Evolutionary conservation across 2,888 invertebrate species (phyloP).

Genomic region (Pseudococcus longispinus): DNA sequence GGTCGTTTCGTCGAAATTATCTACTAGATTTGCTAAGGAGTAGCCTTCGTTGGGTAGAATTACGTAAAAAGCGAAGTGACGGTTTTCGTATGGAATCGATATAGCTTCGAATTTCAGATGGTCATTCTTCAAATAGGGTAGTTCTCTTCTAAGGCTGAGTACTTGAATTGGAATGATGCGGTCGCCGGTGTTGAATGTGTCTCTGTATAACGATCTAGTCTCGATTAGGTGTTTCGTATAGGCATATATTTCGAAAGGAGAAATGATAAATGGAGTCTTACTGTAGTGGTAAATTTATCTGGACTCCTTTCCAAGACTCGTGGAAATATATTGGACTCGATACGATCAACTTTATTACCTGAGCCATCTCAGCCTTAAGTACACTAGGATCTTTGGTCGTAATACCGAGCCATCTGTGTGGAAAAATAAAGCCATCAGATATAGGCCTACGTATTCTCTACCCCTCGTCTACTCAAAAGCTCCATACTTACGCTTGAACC

Average conservation of each 20-base stretch:
- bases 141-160: not conserved
- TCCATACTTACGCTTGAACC: conserved; percentile 10
- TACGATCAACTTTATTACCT: not conserved
- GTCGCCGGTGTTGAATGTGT: not conserved
- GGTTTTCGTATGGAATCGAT: conserved; percentile 10
- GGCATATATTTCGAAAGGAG: not conserved
- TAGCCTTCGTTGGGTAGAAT: not conserved
- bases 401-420: not conserved
- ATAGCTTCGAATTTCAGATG: not conserved
- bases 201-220: not conserved
- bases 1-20: not conserved
- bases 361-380: not conserved
- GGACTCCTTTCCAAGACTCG: conserved; percentile 11
- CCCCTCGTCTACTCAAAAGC: not conserved
- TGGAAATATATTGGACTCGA: conserved; percentile 24
- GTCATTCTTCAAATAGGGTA: not conserved
- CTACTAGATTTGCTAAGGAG: not conserved
- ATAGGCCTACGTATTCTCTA: not conserved
- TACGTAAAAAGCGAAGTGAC: not conserved
- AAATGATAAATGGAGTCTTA: not conserved
- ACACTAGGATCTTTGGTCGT: not conserved
- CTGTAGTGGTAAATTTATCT: not conserved
- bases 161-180: not conserved
- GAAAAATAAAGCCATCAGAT: not conserved
- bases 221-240: not conserved